phyloP scores from a whole-genome alignment of 2,797 vertebrate species.

The Schizopygopsis malacanthus region DNA sequence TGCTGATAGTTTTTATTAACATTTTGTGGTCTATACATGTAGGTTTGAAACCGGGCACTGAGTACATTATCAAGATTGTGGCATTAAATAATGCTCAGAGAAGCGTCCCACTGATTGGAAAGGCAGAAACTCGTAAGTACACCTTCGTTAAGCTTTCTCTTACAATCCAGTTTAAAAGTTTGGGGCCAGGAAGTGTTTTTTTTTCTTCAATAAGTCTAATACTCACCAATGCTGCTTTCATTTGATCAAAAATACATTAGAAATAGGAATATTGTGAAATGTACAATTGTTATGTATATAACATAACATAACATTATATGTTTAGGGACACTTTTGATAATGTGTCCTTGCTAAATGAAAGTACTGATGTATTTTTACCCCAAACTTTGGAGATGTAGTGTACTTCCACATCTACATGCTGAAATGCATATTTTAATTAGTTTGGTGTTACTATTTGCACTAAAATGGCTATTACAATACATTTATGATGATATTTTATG shows the following conservation, averaged over 20 bases:
- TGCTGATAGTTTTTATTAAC: background rate
- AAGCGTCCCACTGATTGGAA: constrained; percentile 89
- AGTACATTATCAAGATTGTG: constrained; percentile 90
- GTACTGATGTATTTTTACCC: background rate
- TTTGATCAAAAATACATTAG: too few species aligned
- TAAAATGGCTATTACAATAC: background rate
- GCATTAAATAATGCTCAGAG: constrained; percentile 90
- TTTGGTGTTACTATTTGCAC: background rate
- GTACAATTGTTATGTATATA: too few species aligned
- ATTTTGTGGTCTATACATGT: constrained; percentile 35
- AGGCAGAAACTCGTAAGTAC: constrained; percentile 91
- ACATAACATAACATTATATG: background rate
- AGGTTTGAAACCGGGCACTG: constrained; percentile 91
- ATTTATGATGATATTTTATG: background rate
- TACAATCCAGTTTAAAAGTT: too few species aligned
- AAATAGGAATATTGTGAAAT: too few species aligned
- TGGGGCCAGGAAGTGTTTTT: too few species aligned
- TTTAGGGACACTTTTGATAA: background rate
- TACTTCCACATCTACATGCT: background rate
- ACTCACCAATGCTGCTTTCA: too few species aligned
- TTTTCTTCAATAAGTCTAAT: too few species aligned
- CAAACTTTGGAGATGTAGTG: background rate
- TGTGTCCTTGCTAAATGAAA: background rate
- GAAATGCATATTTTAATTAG: background rate
- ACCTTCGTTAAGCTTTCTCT: background rate